Evolutionary conservation across 2,113 vertebrate species (phyloP).

Genomic region (Oryzias melastigma): DNA sequence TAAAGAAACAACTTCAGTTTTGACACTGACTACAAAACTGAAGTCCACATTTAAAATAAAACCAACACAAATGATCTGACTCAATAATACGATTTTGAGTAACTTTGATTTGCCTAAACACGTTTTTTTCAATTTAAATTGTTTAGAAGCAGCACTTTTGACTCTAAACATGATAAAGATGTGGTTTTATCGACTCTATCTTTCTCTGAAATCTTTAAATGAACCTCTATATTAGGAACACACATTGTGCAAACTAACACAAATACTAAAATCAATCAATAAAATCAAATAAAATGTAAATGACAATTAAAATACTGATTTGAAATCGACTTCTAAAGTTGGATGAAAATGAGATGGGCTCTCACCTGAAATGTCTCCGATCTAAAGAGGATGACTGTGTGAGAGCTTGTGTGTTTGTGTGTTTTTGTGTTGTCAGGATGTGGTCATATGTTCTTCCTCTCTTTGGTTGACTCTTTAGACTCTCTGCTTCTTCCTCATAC

Average conservation of each 20-base stretch:
- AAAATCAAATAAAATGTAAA: not conserved
- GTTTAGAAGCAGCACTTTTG: too few species aligned
- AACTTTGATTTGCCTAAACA: too few species aligned
- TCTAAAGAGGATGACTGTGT: slow-evolving; percentile 21
- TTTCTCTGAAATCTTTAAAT: too few species aligned
- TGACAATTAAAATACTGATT: not conserved
- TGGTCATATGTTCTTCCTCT: slow-evolving; percentile 62
- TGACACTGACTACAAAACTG: too few species aligned
- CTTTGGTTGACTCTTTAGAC: slow-evolving; percentile 28
- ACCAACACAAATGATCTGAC: not conserved
- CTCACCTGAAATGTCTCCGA: slow-evolving; percentile 53
- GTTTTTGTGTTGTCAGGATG: slow-evolving; percentile 45
- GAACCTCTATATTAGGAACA: too few species aligned
- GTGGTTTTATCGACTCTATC: too few species aligned
- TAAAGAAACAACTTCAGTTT: not conserved
- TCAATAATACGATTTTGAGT: too few species aligned
- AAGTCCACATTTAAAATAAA: too few species aligned
- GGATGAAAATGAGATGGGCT: not conserved
- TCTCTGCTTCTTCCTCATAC: slow-evolving; percentile 31
- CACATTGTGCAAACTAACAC: too few species aligned
- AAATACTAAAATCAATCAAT: not conserved
- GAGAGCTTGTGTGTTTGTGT: slow-evolving; percentile 18
- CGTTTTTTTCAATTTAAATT: too few species aligned
- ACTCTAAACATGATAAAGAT: too few species aligned
- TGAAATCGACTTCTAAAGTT: not conserved